Base-by-base conservation (phyloP, 1,140 invertebrate species). In the Nilaparvata lugens region DNA sequence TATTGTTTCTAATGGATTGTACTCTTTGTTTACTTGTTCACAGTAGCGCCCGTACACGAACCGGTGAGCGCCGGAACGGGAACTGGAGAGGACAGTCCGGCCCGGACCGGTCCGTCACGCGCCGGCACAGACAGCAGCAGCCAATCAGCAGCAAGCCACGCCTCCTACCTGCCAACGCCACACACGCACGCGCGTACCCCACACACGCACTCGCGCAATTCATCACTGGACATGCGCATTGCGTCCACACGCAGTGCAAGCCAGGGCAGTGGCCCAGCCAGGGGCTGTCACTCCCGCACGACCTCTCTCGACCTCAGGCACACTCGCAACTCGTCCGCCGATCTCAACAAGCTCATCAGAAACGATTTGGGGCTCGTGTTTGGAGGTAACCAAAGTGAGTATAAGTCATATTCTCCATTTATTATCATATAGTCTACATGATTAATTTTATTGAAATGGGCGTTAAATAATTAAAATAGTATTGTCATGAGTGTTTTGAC, bases 281-380 rank as follows among this genome's bases (percentile, higher is more conserved):
- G 31, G 31, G 80, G 81, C 9, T 60, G 58, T 18, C 91, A 93
- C 73, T 93, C 91, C 1, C 80, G 91, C 57, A 85, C 88, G 62
- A 87, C 91, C 48, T 93, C 91, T 11, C 70, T 91, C 51, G 89
- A 91, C 69, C 79, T 92, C 65, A 77, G 90, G 67, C 89, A 94
- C 69, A 81, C 81, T 2, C 77, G 87, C 59, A 89, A 87, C 67
- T 88, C 84, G 52, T 88, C 86, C 0, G 86, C 86, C 21, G 87
- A 91, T 72, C 72, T 89, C 18, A 88, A 88, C 71, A 88, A 88
- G 71, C 75, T 81, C 7, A 83, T 88, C 63, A 78, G 81, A 65
- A 88, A 84, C 71, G 86, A 87, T 70, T 77, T 87, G 25, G 79
- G 84, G 38, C 66, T 87, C 56, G 79, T 87, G 35, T 85, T 87